Evolutionary conservation across 2,888 invertebrate genomes (phyloP), one percentile per base, ranked within the genome.

Genomic region (Microchrysa polita): DNA sequence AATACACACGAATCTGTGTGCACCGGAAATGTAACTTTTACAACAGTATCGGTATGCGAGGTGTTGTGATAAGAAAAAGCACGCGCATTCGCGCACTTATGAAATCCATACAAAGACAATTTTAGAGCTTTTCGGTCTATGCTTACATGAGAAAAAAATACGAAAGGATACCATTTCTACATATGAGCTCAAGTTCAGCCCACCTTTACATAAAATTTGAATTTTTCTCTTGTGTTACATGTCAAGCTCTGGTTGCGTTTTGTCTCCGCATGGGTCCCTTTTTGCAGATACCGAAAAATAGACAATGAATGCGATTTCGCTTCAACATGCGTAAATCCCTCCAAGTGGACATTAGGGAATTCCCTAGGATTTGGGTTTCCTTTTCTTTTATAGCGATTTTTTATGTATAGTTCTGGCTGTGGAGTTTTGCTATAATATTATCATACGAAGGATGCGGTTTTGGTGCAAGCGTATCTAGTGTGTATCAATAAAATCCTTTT

Each of bases 281-380:
- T 34, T 7, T 34, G 7, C 7, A 7, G 34, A 2, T 42, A 16
- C 65, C n/a, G n/a, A n/a, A 65, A 48, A 34, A 20, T 48, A 67
- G 67, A 52, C 27, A 34, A 34, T 34, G 27, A 34, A 34, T 34
- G 27, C 27, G 2, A 7, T 57, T 55, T 42, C 34, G 57, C 48
- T 69, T 69, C 57, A 42, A 69, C 57, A 55, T 69, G 69, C 69
- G 69, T 69, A 57, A 55, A n/a, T 20, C 69, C n/a, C n/a, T n/a
- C 67, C 69, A 69, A 69, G 20, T 55, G 69, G 69, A 57, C 69
- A 57, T 69, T 57, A 57, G 69, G 55, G 69, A 69, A 69, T 34
- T 34, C 27, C 27, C 27, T 34, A 34, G 27, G 27, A 34, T 34
- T 34, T 34, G 2, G 27, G 2, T 34, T 34, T 34, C 27, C 27